Evolutionary conservation across 2,797 vertebrate genomes (phyloP).

Genomic region (Allobates femoralis): DNA sequence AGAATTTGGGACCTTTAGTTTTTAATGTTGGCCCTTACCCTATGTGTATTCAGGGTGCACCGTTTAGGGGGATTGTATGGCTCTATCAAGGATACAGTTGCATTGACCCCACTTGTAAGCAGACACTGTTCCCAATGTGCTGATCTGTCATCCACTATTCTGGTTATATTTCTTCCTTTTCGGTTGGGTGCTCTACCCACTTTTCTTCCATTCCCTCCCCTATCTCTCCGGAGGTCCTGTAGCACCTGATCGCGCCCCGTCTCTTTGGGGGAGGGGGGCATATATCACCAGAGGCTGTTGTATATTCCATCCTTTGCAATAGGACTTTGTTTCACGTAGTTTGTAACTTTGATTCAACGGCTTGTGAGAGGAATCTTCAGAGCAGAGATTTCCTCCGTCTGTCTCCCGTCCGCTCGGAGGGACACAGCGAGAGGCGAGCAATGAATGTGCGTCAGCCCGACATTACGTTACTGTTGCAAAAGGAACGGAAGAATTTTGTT

Average conservation of each 20-base stretch:
- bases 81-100: not conserved
- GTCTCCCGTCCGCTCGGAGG: not conserved
- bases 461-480: not conserved
- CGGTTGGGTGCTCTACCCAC: not conserved
- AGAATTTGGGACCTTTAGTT: not conserved
- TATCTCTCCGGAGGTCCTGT: not conserved
- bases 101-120: not conserved
- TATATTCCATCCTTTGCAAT: constrained; percentile 22
- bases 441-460: not conserved
- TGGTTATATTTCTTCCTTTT: not conserved
- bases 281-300: constrained; percentile 2
- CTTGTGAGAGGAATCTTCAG: constrained; percentile 40
- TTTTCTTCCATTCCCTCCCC: not conserved
- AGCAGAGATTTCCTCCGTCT: constrained; percentile 1
- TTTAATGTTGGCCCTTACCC: not conserved
- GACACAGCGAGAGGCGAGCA: not conserved
- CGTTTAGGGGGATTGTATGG: not conserved
- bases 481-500: not conserved
- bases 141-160: not conserved
- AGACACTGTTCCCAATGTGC: not conserved
- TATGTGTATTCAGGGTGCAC: not conserved
- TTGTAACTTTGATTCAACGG: constrained; percentile 17
- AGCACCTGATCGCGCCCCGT: not conserved
- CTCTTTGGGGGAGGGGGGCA: not conserved
- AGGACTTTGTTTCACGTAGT: constrained; percentile 41